These are phyloP conservation scores for Pocillopora damicornis DNA, from an alignment of 64 coral and sea anemone genomes.

Conservation along the genomic window DNA sequence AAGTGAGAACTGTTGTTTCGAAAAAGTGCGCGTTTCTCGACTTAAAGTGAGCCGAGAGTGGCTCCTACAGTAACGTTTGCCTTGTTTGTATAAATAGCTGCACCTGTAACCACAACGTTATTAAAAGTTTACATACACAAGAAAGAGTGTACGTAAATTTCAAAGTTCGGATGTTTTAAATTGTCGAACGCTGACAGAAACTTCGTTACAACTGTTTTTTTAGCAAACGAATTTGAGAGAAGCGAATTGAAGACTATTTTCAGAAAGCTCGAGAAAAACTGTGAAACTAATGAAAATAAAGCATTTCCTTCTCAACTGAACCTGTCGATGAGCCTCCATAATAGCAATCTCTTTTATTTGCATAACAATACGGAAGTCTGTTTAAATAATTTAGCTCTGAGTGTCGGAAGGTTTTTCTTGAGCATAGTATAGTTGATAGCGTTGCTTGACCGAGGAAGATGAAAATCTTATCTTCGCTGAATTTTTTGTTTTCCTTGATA, in stretches of 20 bases:
- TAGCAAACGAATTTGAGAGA: background rate
- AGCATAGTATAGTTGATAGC: background rate
- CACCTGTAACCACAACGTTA: background rate
- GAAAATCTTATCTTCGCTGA: conserved; percentile 17
- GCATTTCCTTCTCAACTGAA: background rate
- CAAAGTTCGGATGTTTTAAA: background rate
- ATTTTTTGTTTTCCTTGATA: conserved; percentile 28
- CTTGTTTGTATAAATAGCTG: background rate
- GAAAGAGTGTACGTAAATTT: background rate
- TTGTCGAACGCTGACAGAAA: too few species aligned
- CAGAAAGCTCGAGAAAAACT: background rate
- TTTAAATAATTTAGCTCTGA: conserved; percentile 9
- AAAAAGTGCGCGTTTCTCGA: background rate
- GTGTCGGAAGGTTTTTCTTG: background rate
- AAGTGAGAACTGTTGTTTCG: background rate
- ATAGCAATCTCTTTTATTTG: background rate
- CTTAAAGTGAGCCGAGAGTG: too few species aligned
- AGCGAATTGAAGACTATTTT: background rate
- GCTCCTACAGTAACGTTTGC: too few species aligned
- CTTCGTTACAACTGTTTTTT: background rate
- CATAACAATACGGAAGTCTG: background rate
- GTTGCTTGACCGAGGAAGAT: background rate
- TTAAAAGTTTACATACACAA: background rate
- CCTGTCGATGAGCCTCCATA: background rate
- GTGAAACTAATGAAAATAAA: background rate